Evolutionary conservation across 2,888 invertebrate species (phyloP), one percentile per base, ranked within the genome.

Genomic region (Incurvaria masculella): DNA sequence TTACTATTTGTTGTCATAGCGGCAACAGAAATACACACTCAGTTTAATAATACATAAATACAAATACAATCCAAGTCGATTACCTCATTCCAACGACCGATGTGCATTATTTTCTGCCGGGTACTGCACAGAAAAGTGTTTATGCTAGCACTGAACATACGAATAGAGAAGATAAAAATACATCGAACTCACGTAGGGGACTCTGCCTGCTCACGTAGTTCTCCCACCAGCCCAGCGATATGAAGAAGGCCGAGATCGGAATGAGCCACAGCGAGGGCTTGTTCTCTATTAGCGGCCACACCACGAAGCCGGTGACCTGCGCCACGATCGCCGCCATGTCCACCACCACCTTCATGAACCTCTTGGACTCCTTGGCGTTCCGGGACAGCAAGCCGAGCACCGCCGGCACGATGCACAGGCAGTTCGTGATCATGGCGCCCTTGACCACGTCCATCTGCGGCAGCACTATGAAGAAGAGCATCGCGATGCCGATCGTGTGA

Each of bases 201-300:
- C 96, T 94, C 59, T 91, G 86, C 49, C 86, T 82, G 49, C 92
- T 90, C 1, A 96, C 92, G 64, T 93, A 98, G 70, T 98, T 98
- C 70, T 98, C 97, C 98, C 98, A 98, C 95, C 97, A 97, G 20
- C 94, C 93, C 38, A 93, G 82, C 1, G 97, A 97, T 53, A 94
- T 89, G 59, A 95, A 83, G 47, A 94, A 69, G 33, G 94, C 83
- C 1, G 94, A 83, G 0, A 93, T 78, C 1, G 97, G 95, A 57
- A 97, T 91, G 42, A 94, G 79, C 91, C 91, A 94, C 38, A 93
- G 68, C 46, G 86, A 84, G 0, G 87, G 85, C 52, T 86, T 85
- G 53, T 85, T 86, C 64, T 91, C 88, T 51, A 90, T 74, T 47
- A 92, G 69, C n/a, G 95, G 94, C 93, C 94, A 96, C 16, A 94